These are phyloP conservation scores for Cerastis rubricosa DNA, from an alignment of 2,888 invertebrate genomes.

Conservation along the genomic window DNA sequence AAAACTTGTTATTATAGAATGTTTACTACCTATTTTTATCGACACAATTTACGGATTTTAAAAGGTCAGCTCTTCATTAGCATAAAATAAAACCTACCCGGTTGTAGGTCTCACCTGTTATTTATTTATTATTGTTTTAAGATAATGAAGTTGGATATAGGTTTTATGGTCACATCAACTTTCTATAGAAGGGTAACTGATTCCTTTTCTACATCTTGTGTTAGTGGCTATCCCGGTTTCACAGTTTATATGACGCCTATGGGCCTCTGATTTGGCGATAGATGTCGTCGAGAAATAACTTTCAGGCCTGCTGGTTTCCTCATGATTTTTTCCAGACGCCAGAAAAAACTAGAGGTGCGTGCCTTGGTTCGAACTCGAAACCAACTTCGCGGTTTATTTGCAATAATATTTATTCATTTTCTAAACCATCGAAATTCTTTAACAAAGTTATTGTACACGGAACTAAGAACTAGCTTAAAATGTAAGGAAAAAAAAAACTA, in stretches of 20 bases:
- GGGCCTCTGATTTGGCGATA: too few relatives aligned
- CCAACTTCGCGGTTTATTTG: not conserved
- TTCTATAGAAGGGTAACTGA: constrained; percentile 2
- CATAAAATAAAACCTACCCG: constrained; percentile 11
- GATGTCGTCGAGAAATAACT: too few relatives aligned
- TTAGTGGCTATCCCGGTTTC: too few relatives aligned
- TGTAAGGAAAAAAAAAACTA: constrained; percentile 34
- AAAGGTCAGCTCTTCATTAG: constrained; percentile 17
- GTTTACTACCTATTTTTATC: not conserved
- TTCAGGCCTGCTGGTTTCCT: too few relatives aligned
- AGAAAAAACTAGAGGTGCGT: too few relatives aligned
- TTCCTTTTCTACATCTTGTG: too few relatives aligned
- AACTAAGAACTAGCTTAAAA: constrained; percentile 12
- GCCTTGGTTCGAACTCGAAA: too few relatives aligned
- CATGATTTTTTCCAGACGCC: too few relatives aligned
- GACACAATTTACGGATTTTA: not conserved
- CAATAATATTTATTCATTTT: not conserved
- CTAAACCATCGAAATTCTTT: not conserved
- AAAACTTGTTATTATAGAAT: constrained; percentile 9
- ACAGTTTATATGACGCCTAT: too few relatives aligned
- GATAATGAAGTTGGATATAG: not conserved
- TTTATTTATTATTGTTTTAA: not conserved
- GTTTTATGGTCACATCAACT: not conserved
- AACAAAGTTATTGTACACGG: constrained; percentile 8
- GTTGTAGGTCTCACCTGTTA: not conserved